Base-by-base conservation (phyloP, 2,797 vertebrate species). In the Epinephelus coioides region DNA sequence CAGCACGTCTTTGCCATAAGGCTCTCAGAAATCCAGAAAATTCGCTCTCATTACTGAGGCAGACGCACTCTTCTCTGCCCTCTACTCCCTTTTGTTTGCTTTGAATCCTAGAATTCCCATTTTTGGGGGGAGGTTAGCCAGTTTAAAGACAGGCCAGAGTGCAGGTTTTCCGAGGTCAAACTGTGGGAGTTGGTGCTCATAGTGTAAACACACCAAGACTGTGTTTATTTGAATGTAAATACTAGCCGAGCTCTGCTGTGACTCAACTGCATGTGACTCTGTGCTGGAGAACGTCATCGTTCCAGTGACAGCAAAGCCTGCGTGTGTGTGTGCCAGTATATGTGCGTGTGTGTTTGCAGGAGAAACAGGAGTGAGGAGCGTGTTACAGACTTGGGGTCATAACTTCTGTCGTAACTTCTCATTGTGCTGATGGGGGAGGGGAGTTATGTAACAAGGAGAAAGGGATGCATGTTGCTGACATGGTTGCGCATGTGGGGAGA, bases 181-280 rank as follows among this genome's bases (percentile, higher is more conserved):
- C 61, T 65, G 66, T 53, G 55, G 78, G 86, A 84, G 81, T 71
- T 19, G 43, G 62, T 76, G 63, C 64, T 86, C 47, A 11, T 14
- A 46, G 62, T 82, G 75, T 84, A 90, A 91, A 88, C 79, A 73
- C 69, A 62, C 51, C 6, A 19, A 61, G 62, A 64, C 62, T 30
- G 3, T 88, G 85, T 86, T 90, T 89, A 85, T 87, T 79, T 90
- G 59, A 88, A 85, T 21, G 66, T 65, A 63, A 66, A 69, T 78
- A 69, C 40, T 25, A 69, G 67, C 72, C 11, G 2, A 64, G 69
- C 44, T 82, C 78, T 71, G 79, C 71, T 43, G 60, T 91, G 87
- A 89, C 87, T 92, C 87, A 87, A 67, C 46, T 10, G 8, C 84
- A 79, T 76, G 81, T 86, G 86, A 84, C 79, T 84, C 69, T 46